These are phyloP conservation scores for Ciconia nigra DNA, from an alignment of 2,797 vertebrate species.

Conservation along the genomic window DNA sequence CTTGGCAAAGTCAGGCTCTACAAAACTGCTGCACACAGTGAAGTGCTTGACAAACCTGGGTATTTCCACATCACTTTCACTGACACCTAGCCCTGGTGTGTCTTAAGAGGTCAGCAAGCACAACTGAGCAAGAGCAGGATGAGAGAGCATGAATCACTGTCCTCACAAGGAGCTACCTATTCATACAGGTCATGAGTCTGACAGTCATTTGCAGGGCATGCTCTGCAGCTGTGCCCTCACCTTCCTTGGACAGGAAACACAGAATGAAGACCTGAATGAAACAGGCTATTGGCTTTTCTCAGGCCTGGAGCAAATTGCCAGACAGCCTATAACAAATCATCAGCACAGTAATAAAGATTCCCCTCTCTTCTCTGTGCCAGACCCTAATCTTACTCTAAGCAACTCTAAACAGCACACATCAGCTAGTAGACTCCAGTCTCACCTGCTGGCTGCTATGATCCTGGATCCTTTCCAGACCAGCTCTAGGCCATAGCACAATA, in stretches of 20 bases:
- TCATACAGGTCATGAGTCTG: not conserved
- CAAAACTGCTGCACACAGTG: not conserved
- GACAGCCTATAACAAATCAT: not conserved
- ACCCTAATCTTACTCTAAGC: not conserved
- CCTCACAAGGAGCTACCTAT: not conserved
- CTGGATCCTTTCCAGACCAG: slow-evolving; percentile 4
- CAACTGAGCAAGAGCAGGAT: not conserved
- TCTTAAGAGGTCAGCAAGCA: not conserved
- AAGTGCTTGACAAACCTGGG: not conserved
- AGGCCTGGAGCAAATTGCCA: not conserved
- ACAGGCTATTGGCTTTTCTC: not conserved
- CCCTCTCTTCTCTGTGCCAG: not conserved
- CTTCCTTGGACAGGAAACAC: not conserved
- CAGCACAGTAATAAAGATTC: not conserved
- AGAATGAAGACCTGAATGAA: not conserved
- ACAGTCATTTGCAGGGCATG: not conserved
- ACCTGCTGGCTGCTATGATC: not conserved
- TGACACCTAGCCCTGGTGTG: not conserved
- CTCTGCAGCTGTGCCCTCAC: not conserved
- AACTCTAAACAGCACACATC: not conserved
- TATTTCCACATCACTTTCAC: not conserved
- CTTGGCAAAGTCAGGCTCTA: not conserved
- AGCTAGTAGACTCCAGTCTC: not conserved
- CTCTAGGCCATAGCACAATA: not conserved
- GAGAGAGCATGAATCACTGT: not conserved